Conservation (phyloP, 1,140 invertebrate species). For the Calephelis nemesis region DNA sequence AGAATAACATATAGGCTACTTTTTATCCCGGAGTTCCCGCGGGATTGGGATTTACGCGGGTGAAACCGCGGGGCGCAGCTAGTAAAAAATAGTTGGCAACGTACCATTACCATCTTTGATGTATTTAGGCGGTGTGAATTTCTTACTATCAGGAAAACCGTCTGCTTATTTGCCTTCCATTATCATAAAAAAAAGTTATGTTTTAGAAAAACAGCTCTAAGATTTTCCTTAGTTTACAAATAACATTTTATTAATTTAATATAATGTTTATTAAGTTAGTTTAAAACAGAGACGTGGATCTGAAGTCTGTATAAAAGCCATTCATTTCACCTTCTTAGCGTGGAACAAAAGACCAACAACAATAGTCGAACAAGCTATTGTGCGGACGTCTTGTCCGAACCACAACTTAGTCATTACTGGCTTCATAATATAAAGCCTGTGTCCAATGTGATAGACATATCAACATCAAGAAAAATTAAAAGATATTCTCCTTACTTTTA, state of each 20-base stretch:
- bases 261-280: constrained; percentile 9
- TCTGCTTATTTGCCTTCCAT: too few species aligned
- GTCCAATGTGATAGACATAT: constrained; percentile 2
- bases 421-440: constrained; percentile 11
- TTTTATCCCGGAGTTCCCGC: too few species aligned
- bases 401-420: constrained; percentile 22
- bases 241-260: not conserved
- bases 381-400: constrained; percentile 21
- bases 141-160: too few species aligned
- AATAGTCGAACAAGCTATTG: constrained; percentile 20
- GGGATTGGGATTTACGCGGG: too few species aligned
- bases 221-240: too few species aligned
- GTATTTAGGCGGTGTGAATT: too few species aligned
- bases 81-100: too few species aligned
- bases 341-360: constrained; percentile 19
- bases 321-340: constrained; percentile 33
- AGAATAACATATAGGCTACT: too few species aligned
- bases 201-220: too few species aligned
- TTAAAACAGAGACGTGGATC: constrained; percentile 37
- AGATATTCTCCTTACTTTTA: not conserved
- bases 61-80: too few species aligned
- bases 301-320: constrained; percentile 52
- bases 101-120: too few species aligned
- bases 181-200: too few species aligned
- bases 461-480: not conserved